A percentile compares a stretch with the other conserved stretches of the same genome.
These are phyloP conservation scores for Blennius ocellaris DNA, from an alignment of 2,113 vertebrate species.

Conservation along the genomic window DNA sequence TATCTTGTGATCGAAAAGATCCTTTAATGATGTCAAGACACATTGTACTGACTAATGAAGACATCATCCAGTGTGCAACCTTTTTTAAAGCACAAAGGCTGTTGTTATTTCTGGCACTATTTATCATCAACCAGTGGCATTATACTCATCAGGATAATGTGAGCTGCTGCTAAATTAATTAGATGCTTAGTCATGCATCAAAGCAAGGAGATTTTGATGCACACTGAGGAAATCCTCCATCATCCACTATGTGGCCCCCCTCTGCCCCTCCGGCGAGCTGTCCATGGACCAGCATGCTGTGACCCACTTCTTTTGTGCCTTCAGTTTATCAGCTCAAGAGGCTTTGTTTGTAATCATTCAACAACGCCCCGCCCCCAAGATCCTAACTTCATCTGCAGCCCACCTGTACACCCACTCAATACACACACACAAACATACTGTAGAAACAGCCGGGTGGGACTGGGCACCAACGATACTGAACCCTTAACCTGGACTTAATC, in stretches of 20 bases:
- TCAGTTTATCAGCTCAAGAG: conserved; percentile 64
- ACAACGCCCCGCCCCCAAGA: conserved; percentile 18
- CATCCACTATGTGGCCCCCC: conserved; percentile 19
- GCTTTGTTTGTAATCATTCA: conserved; percentile 76
- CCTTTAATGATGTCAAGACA: not conserved
- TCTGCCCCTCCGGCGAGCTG: conserved; percentile 9
- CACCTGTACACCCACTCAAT: not conserved
- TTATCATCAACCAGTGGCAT: conserved; percentile 9
- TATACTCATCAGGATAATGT: conserved; percentile 51
- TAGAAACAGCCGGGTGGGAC: too few species aligned
- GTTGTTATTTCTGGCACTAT: conserved; percentile 8
- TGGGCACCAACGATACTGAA: not conserved
- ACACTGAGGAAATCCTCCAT: conserved; percentile 49
- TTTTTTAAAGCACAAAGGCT: not conserved
- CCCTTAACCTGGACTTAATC: conserved; percentile 12
- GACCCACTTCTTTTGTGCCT: conserved; percentile 80
- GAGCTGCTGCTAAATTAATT: conserved; percentile 7
- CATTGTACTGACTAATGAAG: not conserved
- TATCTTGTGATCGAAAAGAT: not conserved
- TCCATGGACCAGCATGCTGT: conserved; percentile 45
- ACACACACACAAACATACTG: not conserved
- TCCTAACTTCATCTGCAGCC: conserved; percentile 29
- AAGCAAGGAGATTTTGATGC: conserved; percentile 43
- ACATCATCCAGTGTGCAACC: too few species aligned
- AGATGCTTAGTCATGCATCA: conserved; percentile 41